Base-by-base conservation (phyloP, 2,888 invertebrate species). In the Pachycephus smyrnensis region DNA sequence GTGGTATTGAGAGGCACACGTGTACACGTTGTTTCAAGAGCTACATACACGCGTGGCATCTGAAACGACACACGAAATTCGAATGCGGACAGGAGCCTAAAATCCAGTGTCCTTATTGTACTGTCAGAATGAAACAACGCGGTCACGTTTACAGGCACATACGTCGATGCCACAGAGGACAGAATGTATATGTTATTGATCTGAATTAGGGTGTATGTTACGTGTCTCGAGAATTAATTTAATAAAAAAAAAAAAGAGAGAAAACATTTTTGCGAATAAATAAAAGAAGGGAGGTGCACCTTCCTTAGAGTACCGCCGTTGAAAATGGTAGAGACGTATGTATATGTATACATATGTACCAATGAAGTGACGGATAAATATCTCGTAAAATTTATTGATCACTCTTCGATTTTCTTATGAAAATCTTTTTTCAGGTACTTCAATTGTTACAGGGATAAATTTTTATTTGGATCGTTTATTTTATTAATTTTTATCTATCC, bases 51-150 rank as follows among this genome's bases (percentile, higher is more conserved):
- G 86, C 88, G 32, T 88, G 88, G 81, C 88, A 89, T 74, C 83
- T 92, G 68, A 87, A 86, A 75, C 83, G 92, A 73, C 93, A 93
- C 86, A 86, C 91, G 78, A 90, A 91, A 75, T 88, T 92, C 80
- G 93, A 93, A 86, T 93, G 93, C 82, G 92, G 92, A 1, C 91
- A 88, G 76, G 84, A 86, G 55, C 89, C 89, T n/a, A 88, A 88
- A 78, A 87, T 90, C 81, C 85, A 87, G 77, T 91, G 91, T 74
- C 89, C 89, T 1, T 87, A 89, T 69, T 91, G 91, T 76, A 79
- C 82, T 3, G 86, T 83, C 32, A 84, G 86, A 35, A 88, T 88
- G 86, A 89, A 89, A 75, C 90, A 89, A 77, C 87, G 88, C 1
- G 85, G 87, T 12, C 87, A 90, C 78, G 85, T 90, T 74, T 89